Base-by-base conservation (phyloP, 2,797 vertebrate genomes). In the Neoniphon sammara region DNA sequence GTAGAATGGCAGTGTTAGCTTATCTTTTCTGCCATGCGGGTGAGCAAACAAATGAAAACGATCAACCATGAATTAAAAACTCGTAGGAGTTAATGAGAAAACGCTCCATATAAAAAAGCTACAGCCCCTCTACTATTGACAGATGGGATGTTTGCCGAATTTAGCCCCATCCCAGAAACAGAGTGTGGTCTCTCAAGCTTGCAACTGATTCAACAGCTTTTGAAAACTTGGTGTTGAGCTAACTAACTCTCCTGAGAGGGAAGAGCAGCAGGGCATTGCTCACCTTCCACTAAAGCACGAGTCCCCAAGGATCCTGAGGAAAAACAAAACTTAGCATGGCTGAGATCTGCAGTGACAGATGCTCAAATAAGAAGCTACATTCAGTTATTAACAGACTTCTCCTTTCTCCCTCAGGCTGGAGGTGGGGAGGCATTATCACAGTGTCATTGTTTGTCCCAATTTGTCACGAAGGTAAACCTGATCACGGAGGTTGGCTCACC, bases 341-440 rank as follows among this genome's bases (percentile, higher is more conserved):
- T 27, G 64, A 80, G 73, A 81, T 77, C 58, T 75, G 15, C 58
- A 39, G 62, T 52, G 77, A 52, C 77, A 89, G 70, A 87, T 25
- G 60, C 79, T 84, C 62, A 80, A 75, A 83, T 66, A 78, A 73
- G 68, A 17, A 82, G 70, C 70, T 70, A 42, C 30, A 71, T 75
- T 82, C 63, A 59, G 67, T 84, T 73, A 73, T 83, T 81, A 64
- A 75, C 67, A 77, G 58, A 73, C 80, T 78, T 76, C 62, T 14
- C 61, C 64, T 31, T 17, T 39, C 55, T 65, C 64, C 70, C 30
- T 76, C 57, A 25, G 53, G 34, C 70, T 54, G 75, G 39, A 73
- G 68, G 57, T 81, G 56, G 80, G 61, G 68, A n/a, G 54, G 49
- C 58, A 84, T 82, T 50, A 71, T 73, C 50, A 59, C 71, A 52